These are phyloP conservation scores for Microctonus aethiopoides DNA, from an alignment of 2,888 invertebrate species.

Conservation along the genomic window DNA sequence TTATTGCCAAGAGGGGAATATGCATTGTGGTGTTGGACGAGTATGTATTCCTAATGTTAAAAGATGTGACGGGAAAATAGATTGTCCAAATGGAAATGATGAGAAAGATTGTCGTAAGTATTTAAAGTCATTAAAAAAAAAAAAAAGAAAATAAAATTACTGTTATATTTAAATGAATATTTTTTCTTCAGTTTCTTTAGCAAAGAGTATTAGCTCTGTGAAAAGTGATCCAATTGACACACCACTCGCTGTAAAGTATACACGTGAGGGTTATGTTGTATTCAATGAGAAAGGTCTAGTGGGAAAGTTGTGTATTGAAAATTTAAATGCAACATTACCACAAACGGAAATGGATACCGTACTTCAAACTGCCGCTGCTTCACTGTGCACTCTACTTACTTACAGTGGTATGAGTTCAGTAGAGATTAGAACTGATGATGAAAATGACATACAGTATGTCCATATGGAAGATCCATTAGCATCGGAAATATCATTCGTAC, in stretches of 20 bases:
- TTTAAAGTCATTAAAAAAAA: not conserved
- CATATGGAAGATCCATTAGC: slow-evolving; percentile 85
- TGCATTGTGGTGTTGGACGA: slow-evolving; percentile 84
- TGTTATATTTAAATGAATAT: not conserved
- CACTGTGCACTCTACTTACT: slow-evolving; percentile 81
- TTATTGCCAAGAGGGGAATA: slow-evolving; percentile 78
- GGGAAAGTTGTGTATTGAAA: slow-evolving; percentile 86
- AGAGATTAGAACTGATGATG: slow-evolving; percentile 74
- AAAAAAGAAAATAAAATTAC: not conserved
- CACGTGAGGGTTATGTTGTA: slow-evolving; percentile 83
- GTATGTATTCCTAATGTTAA: slow-evolving; percentile 78
- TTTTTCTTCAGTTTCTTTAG: slow-evolving; percentile 75
- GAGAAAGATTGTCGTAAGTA: slow-evolving; percentile 87
- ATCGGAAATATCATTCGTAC: slow-evolving; percentile 83
- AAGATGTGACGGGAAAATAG: slow-evolving; percentile 84
- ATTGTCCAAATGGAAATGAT: slow-evolving; percentile 89
- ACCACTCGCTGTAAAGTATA: slow-evolving; percentile 78
- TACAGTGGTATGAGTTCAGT: slow-evolving; percentile 80
- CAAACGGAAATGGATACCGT: slow-evolving; percentile 68
- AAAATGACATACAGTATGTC: slow-evolving; percentile 76
- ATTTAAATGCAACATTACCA: slow-evolving; percentile 74
- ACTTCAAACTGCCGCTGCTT: slow-evolving; percentile 79
- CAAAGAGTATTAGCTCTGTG: slow-evolving; percentile 76
- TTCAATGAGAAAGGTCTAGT: slow-evolving; percentile 85
- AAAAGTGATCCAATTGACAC: slow-evolving; percentile 74